Evolutionary conservation across 2,113 vertebrate genomes (phyloP).

Genomic region (Dipodomys stephensi): DNA sequence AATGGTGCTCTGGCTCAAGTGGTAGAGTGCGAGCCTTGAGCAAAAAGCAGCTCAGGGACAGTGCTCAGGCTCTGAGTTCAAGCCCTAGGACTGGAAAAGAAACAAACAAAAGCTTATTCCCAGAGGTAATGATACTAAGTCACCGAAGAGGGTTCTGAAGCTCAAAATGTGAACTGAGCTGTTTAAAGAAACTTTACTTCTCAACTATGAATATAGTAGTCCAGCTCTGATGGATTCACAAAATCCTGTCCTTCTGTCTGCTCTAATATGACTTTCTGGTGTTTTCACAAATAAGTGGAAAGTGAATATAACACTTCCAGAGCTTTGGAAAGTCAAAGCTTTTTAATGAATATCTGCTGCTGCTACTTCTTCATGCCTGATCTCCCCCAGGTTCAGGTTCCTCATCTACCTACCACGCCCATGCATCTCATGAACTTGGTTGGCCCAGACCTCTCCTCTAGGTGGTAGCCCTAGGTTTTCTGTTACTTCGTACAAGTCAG

Average conservation of each 20-base stretch:
- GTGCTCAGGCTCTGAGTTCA: too few relatives aligned
- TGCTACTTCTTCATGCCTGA: too few relatives aligned
- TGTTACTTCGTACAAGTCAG: rapidly evolving
- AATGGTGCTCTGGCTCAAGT: too few relatives aligned
- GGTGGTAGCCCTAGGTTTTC: too few relatives aligned
- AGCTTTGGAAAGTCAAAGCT: background rate
- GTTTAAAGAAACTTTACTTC: background rate
- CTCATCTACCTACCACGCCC: too few relatives aligned
- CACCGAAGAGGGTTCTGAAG: background rate
- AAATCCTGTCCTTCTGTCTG: too few relatives aligned
- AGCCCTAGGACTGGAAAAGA: too few relatives aligned
- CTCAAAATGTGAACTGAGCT: background rate
- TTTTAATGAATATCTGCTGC: background rate
- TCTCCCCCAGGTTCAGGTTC: too few relatives aligned
- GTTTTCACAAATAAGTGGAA: background rate
- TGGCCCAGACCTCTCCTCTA: rapidly evolving
- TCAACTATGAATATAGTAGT: background rate
- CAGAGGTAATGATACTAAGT: background rate
- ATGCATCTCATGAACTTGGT: background rate
- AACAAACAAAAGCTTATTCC: background rate
- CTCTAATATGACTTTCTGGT: too few relatives aligned
- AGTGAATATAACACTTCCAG: too few relatives aligned
- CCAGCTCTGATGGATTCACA: background rate
- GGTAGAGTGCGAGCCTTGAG: too few relatives aligned
- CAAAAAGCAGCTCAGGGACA: too few relatives aligned